A percentile compares a stretch with the other conserved stretches of the same genome.
Evolutionary conservation across 2,113 vertebrate species (phyloP).

Genomic region (Tylochromis polylepis): DNA sequence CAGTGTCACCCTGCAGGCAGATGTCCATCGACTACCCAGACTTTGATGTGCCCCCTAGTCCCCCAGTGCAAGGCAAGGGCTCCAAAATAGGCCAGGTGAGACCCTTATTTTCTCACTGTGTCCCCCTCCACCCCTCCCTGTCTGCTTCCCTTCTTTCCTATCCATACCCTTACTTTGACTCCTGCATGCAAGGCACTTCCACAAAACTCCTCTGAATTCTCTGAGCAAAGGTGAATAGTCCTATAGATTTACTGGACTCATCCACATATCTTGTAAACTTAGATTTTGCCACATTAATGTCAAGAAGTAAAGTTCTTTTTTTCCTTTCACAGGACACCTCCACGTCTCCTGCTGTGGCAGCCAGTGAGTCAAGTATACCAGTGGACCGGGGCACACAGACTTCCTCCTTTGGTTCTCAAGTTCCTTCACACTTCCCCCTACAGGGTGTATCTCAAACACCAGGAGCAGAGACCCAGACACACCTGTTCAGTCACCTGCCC

Average conservation of each 20-base stretch:
- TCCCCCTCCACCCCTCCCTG: neutral
- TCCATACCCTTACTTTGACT: slow-evolving; percentile 23
- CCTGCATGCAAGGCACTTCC: slow-evolving; percentile 41
- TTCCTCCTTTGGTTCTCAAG: slow-evolving; percentile 46
- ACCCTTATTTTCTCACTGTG: neutral
- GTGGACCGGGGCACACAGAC: slow-evolving; percentile 72
- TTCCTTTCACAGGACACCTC: slow-evolving; percentile 35
- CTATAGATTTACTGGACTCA: neutral
- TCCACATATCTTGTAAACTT: neutral
- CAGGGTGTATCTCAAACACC: slow-evolving; percentile 32
- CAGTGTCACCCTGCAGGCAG: slow-evolving; percentile 80
- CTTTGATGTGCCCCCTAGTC: slow-evolving; percentile 69
- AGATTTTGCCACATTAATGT: neutral
- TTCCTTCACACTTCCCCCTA: slow-evolving; percentile 51
- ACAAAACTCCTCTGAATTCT: slow-evolving; percentile 48
- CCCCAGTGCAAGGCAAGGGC: slow-evolving; percentile 51
- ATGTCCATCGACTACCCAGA: slow-evolving; percentile 90
- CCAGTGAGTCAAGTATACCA: slow-evolving; percentile 16
- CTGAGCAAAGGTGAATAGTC: slow-evolving; percentile 38
- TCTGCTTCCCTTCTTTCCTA: slow-evolving; percentile 7
- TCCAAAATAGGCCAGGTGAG: slow-evolving; percentile 78
- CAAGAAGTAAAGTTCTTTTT: neutral
- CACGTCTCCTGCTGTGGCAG: neutral
- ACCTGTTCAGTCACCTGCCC: slow-evolving; percentile 93
- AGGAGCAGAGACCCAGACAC: slow-evolving; percentile 73